Evolutionary conservation across 2,888 invertebrate species (phyloP), one percentile per base, ranked within the genome.

Genomic region (Andrena trimmerana): DNA sequence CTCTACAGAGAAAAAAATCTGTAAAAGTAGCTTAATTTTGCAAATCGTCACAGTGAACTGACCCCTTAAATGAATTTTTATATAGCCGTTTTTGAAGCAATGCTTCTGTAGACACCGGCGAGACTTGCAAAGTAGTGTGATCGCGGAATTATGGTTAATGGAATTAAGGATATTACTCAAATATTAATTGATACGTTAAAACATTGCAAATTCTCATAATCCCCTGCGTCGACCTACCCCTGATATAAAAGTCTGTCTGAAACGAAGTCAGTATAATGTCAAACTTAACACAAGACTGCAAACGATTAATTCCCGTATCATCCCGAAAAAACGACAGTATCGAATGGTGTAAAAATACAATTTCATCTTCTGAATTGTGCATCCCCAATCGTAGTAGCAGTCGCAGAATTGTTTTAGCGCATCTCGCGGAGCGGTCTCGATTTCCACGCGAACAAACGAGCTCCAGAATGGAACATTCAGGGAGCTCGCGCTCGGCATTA

Each of bases 381-480:
- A 81, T 33, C 71, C 13, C 8, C 36, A n/a, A 36, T 54, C 5
- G 10, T 24, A 36, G 27, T 16, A 4, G 24, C 42, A 31, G 20
- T 24, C 31, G 29, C 70, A 42, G 63, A 76, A 80, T 76, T 76
- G 29, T 74, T 69, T 81, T 50, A 24, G 20, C 52, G 50, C 31
- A 10, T 36, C 79, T 59, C 63, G 13, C 50, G 57, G 16, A 29
- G 16, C 16, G 20, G 24, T 71, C 59, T 48, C 70, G 65, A 54
- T 78, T 65, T 24, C 7, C 42, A 16, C 36, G 10, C 29, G 65
- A 78, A 78, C 71, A 52, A 71, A 66, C 71, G 29, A 66, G 3
- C 20, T 42, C 54, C 66, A 31, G 59, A 76, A 79, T 59, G 10
- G 65, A 78, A 52, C 71, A 36, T 65, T 70, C 65, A 70, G 52